Percentiles rank a stretch among this genome's conserved stretches.
Evolutionary conservation across 2,888 invertebrate genomes (phyloP).

Genomic region (Leptodirus hochenwartii): DNA sequence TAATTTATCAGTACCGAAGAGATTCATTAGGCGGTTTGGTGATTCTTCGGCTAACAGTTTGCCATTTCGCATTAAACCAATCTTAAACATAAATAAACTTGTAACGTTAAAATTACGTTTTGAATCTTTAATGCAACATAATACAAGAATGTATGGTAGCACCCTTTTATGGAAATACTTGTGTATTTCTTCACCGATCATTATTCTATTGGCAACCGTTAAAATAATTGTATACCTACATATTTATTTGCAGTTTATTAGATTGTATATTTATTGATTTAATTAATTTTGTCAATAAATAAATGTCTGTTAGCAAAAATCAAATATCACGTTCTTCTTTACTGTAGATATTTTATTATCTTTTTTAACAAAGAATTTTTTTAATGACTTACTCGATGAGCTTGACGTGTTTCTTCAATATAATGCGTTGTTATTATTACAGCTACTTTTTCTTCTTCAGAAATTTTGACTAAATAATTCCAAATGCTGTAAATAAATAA

Average conservation of each 20-base stretch:
- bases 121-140: no score
- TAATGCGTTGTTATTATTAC: conserved; percentile 91
- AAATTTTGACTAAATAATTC: conserved; percentile 61
- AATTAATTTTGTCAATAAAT: no score
- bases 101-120: neutral
- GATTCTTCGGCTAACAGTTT: conserved; percentile 70
- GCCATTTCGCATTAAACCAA: conserved; percentile 78
- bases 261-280: no score
- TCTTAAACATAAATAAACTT: conserved; percentile 43
- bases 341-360: no score
- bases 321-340: neutral
- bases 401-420: conserved; percentile 78
- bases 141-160: no score
- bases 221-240: no score
- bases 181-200: no score
- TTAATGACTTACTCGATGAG: conserved; percentile 51
- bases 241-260: no score
- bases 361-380: no score
- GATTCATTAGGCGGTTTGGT: conserved; percentile 49
- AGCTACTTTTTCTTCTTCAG: conserved; percentile 49
- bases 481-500: conserved; percentile 51
- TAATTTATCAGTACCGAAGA: conserved; percentile 51
- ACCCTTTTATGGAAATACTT: no score
- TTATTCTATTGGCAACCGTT: no score
- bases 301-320: no score